Base-by-base conservation (phyloP, 1,140 invertebrate genomes). In the Platorchestia sp. region DNA sequence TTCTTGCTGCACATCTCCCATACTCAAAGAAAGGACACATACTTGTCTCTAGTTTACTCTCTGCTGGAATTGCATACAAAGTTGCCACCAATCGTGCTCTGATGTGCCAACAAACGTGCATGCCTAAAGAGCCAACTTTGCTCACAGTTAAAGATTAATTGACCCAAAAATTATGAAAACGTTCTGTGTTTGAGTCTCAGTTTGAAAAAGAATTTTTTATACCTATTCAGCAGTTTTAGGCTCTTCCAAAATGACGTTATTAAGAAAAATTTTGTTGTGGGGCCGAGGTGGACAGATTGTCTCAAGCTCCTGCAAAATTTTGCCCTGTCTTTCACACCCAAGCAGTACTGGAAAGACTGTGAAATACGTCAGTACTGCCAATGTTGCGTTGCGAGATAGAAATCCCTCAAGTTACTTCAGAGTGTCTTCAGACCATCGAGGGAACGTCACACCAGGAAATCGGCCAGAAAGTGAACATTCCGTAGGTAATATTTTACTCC, bases 61-160 rank as follows among this genome's bases (percentile, higher is more conserved):
- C 97, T 40, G 95, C 96, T 86, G 96, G 95, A 16, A 95, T 96
- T 41, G 96, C 95, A 0, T 97, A 97, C 95, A 97, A 97, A 95
- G 96, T 97, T 0, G 97, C 97, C n/a, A 97, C 97, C 53, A 96
- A 96, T 1, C 96, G 97, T 45, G 97, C 97, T 0, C 97, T 97
- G 96, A 96, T 97, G 43, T 97, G 97, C 96, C 97, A 97, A 96
- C 97, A 97, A 45, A 97, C 97, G 43, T 97, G 97, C 97, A 97
- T 97, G 97, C 97, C 97, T 44, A 97, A 96, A 42, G 97, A 97
- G 96, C 36, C 59, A 75, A 75, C 27, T 10, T 75, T 36, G 27
- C 14, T 22, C 14, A 36, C 1, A 22, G 27, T 10, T 3, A 75
- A 75, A 27, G 59, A 75, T 75, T 75, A 75, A 75, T 22, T 3